Evolutionary conservation across 2,888 invertebrate genomes (phyloP).

Genomic region (Platycheirus rosarum): DNA sequence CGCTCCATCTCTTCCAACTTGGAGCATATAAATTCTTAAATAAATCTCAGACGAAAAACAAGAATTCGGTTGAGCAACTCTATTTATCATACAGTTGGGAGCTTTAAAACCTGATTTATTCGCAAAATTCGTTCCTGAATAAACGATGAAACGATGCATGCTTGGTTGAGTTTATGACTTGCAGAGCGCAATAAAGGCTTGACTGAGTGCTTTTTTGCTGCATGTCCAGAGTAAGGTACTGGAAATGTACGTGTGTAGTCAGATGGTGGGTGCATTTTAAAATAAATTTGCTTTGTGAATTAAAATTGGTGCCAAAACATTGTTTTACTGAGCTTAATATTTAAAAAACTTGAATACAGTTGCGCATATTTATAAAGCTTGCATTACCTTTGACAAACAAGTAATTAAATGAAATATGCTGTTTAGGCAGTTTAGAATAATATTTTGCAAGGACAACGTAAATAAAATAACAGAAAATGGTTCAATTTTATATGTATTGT

Average conservation of each 20-base stretch:
- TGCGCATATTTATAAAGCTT: no score
- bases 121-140: conserved; percentile 16
- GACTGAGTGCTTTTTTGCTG: not conserved
- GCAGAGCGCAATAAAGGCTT: conserved; percentile 14
- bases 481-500: no score
- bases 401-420: conserved; percentile 23
- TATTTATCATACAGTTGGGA: conserved; percentile 11
- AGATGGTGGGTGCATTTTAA: conserved; percentile 6
- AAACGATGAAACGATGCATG: conserved; percentile 23
- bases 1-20: not conserved
- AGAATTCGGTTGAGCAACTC: conserved; percentile 8
- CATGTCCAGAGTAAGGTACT: not conserved
- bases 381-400: conserved; percentile 11
- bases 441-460: no score
- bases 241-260: no score
- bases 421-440: conserved; percentile 18
- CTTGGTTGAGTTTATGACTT: conserved; percentile 24
- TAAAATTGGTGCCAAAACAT: no score
- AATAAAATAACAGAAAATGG: no score
- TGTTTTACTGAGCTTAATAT: no score
- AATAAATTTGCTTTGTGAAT: conserved; percentile 21
- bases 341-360: no score
- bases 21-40: not conserved
- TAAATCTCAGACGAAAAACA: conserved; percentile 14
- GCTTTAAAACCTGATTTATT: conserved; percentile 30